Evolutionary conservation across 2,113 vertebrate species (phyloP).

Genomic region (Lophochroa leadbeateri): DNA sequence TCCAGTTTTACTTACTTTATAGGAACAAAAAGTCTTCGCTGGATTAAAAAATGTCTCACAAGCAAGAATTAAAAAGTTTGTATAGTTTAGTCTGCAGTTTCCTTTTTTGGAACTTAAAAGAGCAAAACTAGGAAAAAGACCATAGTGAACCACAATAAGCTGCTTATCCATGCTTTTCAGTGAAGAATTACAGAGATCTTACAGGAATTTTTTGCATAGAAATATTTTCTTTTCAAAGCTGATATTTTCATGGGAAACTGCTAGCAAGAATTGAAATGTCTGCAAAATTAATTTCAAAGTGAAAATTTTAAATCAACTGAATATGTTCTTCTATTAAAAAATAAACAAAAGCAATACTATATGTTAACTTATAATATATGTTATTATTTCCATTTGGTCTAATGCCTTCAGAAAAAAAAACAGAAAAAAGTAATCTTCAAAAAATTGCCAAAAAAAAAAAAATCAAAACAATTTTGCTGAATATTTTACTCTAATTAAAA

Average conservation of each 20-base stretch:
- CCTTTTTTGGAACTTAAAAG: not conserved
- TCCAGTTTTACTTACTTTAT: not conserved
- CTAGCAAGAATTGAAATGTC: not conserved
- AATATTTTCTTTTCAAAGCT: not conserved
- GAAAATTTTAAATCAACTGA: not conserved
- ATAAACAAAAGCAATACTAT: not conserved
- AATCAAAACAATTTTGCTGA: not conserved
- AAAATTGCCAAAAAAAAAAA: not conserved
- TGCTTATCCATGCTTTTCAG: not conserved
- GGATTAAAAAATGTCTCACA: slow-evolving; percentile 1
- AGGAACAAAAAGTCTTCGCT: not conserved
- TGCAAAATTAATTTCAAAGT: not conserved
- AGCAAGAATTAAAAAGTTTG: not conserved
- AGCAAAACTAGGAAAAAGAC: not conserved
- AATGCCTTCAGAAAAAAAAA: not conserved
- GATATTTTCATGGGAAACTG: not conserved
- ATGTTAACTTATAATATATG: not conserved
- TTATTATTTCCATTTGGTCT: not conserved
- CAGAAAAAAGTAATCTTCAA: rapidly evolving
- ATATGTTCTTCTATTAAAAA: not conserved
- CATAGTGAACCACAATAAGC: not conserved
- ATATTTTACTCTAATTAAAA: not conserved
- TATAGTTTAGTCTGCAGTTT: slow-evolving; percentile 9
- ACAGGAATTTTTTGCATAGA: not conserved
- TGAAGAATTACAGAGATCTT: not conserved